phyloP scores from a whole-genome alignment of 2,113 vertebrate genomes.

The Sisor rabdophorus region DNA sequence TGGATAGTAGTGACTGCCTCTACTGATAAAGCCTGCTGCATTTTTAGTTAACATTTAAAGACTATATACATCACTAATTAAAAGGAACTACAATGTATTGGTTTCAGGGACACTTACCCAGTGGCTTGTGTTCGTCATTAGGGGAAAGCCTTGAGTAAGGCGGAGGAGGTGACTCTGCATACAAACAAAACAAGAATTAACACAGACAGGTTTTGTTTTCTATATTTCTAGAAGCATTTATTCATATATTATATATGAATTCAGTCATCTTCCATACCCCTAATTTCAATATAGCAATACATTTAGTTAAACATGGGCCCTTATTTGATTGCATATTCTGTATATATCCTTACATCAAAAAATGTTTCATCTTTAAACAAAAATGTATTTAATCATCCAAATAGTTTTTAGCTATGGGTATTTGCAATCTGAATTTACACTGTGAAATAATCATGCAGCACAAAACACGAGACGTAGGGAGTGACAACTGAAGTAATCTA shows the following conservation, averaged over 20 bases:
- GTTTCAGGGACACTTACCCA: conserved; percentile 75
- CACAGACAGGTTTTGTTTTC: neutral
- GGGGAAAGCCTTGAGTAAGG: conserved; percentile 97
- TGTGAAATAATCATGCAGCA: neutral
- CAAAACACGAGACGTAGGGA: neutral
- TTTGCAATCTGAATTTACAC: neutral
- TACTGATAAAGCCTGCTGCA: neutral
- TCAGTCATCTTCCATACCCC: too few species aligned
- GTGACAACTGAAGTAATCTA: neutral
- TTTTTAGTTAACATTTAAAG: neutral
- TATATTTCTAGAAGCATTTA: conserved; percentile 3
- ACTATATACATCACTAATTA: neutral
- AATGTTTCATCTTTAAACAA: neutral
- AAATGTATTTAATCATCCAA: neutral
- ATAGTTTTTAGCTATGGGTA: neutral
- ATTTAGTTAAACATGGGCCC: too few species aligned
- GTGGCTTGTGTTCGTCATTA: conserved; percentile 93
- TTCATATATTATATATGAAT: too few species aligned
- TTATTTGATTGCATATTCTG: too few species aligned
- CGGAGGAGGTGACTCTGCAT: conserved; percentile 95
- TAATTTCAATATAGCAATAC: too few species aligned
- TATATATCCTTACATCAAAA: too few species aligned
- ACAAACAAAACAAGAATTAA: conserved; percentile 57
- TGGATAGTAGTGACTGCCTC: neutral
- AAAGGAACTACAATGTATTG: neutral